A percentile compares a stretch with the other conserved stretches of the same genome.
These are phyloP conservation scores for Drosophila aff. DNA, from an alignment of 1,140 invertebrate genomes.

Conservation along the genomic window DNA sequence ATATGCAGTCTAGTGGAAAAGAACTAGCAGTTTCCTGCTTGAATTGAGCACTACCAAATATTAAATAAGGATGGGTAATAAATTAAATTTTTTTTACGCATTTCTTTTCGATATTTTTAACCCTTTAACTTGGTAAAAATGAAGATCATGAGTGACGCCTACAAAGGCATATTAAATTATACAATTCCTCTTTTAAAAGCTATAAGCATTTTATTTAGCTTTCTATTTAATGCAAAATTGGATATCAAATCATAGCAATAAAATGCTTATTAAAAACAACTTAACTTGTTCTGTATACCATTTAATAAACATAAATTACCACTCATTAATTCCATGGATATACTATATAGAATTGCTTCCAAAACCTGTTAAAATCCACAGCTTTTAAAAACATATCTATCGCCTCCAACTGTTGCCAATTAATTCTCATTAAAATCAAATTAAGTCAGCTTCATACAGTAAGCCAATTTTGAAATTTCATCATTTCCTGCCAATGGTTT, in stretches of 20 bases:
- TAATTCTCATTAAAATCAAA: conserved; percentile 70
- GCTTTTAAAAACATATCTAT: conserved; percentile 3
- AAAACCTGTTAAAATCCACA: conserved; percentile 1
- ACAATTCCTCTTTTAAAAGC: neutral
- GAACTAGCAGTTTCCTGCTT: neutral
- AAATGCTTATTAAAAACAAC: neutral
- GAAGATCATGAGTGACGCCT: neutral
- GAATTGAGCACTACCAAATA: neutral
- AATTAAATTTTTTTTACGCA: neutral
- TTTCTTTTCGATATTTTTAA: neutral
- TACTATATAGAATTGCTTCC: neutral
- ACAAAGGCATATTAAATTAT: neutral
- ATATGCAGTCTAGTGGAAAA: neutral
- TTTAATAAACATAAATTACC: neutral
- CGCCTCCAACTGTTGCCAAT: conserved; percentile 42
- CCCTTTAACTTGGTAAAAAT: neutral
- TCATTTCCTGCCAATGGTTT: conserved; percentile 54
- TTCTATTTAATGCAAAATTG: too few relatives aligned
- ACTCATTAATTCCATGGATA: neutral
- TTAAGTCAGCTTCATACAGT: conserved; percentile 36
- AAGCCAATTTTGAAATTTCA: conserved; percentile 56
- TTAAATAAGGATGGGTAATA: neutral
- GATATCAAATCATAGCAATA: neutral
- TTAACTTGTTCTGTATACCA: neutral
- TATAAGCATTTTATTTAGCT: neutral